Conservation (phyloP, 2,113 vertebrate genomes). For the Tinamus guttatus region DNA sequence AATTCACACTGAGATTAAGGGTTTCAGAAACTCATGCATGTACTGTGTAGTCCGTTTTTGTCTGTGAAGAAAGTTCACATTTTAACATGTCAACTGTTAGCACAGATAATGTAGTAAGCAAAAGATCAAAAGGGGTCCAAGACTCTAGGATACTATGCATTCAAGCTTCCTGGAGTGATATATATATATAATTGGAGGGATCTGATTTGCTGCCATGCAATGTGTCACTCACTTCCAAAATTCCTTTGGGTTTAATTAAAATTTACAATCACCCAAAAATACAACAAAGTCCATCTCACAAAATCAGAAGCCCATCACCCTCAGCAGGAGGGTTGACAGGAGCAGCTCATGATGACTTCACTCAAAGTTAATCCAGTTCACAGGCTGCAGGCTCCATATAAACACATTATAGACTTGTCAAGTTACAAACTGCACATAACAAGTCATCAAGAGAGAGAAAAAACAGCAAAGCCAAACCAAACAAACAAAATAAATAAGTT, state of each 20-base stretch:
- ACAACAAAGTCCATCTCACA: neutral
- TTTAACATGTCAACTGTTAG: neutral
- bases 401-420: neutral
- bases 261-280: neutral
- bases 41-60: neutral
- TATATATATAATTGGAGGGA: neutral
- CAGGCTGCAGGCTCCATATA: neutral
- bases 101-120: neutral
- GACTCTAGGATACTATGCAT: neutral
- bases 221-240: neutral
- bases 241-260: neutral
- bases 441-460: neutral
- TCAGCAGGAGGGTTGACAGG: neutral
- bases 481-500: no score
- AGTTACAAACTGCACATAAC: neutral
- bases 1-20: neutral
- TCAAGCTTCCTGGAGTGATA: neutral
- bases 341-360: neutral
- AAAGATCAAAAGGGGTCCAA: neutral
- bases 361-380: neutral
- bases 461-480: no score
- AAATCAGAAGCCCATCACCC: neutral
- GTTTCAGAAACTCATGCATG: neutral
- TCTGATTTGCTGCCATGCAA: neutral
- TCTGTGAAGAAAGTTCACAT: neutral